phyloP scores from a whole-genome alignment of 2,797 vertebrate species.

The Microchirus variegatus region DNA sequence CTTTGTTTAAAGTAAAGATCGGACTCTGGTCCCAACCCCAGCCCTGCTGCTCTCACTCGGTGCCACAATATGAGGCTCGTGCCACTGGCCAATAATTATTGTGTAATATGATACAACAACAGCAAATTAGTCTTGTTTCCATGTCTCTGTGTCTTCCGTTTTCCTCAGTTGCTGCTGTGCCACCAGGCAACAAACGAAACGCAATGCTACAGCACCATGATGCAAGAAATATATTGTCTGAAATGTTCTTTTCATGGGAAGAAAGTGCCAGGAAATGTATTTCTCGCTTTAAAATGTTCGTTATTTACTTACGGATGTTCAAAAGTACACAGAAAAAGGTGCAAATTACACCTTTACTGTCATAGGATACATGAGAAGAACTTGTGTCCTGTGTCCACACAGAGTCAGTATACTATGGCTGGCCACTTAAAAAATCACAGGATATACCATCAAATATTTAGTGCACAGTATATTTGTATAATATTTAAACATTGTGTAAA shows the following conservation, averaged over 20 bases:
- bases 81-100: no score
- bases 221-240: slow-evolving; percentile 40
- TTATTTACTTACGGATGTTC: no score
- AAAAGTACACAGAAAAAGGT: no score
- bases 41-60: slow-evolving; percentile 1
- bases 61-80: slow-evolving; percentile 7
- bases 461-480: no score
- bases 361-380: no score
- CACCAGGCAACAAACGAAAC: slow-evolving; percentile 40
- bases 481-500: no score
- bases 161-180: neutral
- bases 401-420: no score
- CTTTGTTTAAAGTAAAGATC: slow-evolving; percentile 34
- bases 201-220: slow-evolving; percentile 17
- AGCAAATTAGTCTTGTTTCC: neutral
- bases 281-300: neutral
- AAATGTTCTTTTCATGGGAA: neutral
- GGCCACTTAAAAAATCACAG: no score
- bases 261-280: no score
- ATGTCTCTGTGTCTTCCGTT: slow-evolving; percentile 5
- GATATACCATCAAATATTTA: no score
- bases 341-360: no score
- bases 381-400: no score
- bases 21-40: slow-evolving; percentile 1
- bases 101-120: slow-evolving; percentile 2